Base-by-base conservation (phyloP, 1,140 invertebrate genomes). In the Solenopsis fugax region DNA sequence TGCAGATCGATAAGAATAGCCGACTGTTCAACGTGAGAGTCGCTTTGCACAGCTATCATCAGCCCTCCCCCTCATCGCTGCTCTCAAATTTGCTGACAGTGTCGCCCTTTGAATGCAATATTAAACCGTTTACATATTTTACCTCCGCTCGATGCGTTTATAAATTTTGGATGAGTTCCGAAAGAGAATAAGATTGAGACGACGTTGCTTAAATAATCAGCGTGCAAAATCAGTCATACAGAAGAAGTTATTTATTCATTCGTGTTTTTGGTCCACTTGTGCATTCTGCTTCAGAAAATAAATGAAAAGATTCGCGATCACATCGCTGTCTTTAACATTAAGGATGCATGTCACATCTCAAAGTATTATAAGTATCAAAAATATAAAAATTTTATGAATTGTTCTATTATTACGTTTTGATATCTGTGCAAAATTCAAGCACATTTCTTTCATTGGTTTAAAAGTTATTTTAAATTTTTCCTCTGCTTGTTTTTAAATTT, bases 111-210 rank as follows among this genome's bases (percentile, higher is more conserved):
- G 12, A 13, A 73, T 48, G 21, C 2, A 6, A n/a, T 18, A 84
- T 75, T 73, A 60, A 73, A 73, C 24, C 45, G n/a, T 85, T 85
- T 65, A 78, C 34, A 65, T 87, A 82, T 89, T 90, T 87, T 16
- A 90, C n/a, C 5, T 37, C 29, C 29, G 54, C 21, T 76, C 45
- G 37, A 62, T 89, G 21, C 29, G n/a, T 3, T 24, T 2, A 29
- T 29, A 29, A 29, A 29, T 29, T 29, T 29, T 29, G 1, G 29
- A 29, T 29, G 29, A 29, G 29, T 29, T 29, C 29, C 29, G 2
- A 29, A 29, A 48, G 50, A 60, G 9, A 72, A 18, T 24, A 24
- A 69, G 13, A 52, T 12, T 29, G n/a, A 2, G 13, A 77, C 12
- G 24, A 18, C 24, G 6, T 21, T 34, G 45, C 24, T 48, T 48